These are phyloP conservation scores for Cabera pusaria DNA, from an alignment of 2,888 invertebrate species.

Conservation along the genomic window DNA sequence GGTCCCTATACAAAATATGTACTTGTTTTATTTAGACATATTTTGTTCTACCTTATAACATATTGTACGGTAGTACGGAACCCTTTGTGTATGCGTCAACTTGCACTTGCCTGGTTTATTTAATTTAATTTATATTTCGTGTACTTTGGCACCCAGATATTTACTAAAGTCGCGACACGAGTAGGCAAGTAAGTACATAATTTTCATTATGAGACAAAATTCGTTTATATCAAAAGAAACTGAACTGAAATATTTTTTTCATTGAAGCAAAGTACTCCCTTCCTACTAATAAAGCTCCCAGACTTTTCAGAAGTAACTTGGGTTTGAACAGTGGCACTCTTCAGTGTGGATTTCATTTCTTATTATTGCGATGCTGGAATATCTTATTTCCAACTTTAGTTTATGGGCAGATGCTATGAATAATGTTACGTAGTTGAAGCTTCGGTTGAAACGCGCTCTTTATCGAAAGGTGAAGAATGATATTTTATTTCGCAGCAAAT, in stretches of 20 bases:
- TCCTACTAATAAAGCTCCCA: conserved; percentile 23
- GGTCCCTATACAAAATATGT: no score
- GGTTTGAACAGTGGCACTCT: conserved; percentile 27
- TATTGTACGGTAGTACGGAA: no score
- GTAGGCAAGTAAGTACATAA: no score
- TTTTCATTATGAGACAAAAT: no score
- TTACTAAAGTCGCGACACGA: no score
- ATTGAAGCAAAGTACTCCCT: conserved; percentile 13
- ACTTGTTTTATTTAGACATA: no score
- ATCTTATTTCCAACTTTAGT: conserved; percentile 23
- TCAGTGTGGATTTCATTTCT: conserved; percentile 26
- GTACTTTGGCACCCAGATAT: conserved; percentile 25
- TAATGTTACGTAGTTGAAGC: neutral
- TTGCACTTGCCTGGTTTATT: no score
- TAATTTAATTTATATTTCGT: conserved; percentile 30
- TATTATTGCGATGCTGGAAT: conserved; percentile 23
- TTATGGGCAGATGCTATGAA: conserved; percentile 9
- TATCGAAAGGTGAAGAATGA: no score
- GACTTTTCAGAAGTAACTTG: conserved; percentile 31
- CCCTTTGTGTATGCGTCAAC: no score
- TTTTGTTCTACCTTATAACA: no score
- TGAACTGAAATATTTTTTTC: conserved; percentile 7
- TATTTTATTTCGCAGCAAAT: no score
- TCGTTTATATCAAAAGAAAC: conserved; percentile 26
- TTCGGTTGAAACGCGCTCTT: no score